phyloP scores from a whole-genome alignment of 37 sponge, comb jelly and placozoan species.

The Mnemiopsis leidyi region DNA sequence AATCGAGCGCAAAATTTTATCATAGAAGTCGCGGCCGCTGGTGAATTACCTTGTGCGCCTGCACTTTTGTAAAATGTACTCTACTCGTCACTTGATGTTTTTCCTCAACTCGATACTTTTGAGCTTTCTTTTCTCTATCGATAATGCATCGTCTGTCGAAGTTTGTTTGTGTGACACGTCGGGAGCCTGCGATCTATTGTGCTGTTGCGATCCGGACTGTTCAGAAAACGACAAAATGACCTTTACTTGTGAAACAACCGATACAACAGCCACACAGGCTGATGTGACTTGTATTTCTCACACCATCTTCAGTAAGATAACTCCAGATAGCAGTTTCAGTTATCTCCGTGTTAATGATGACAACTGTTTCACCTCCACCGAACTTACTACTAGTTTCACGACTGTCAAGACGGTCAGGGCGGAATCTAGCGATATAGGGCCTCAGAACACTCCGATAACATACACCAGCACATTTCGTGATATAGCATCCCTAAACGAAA shows the following conservation, averaged over 20 bases:
- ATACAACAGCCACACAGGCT: background rate
- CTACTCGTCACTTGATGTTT: too few species aligned
- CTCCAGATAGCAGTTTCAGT: background rate
- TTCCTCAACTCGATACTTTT: too few species aligned
- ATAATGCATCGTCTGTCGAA: too few species aligned
- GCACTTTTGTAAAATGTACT: too few species aligned
- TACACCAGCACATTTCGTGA: background rate
- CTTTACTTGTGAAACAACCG: background rate
- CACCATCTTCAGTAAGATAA: background rate
- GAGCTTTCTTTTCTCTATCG: too few species aligned
- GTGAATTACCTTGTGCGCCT: too few species aligned
- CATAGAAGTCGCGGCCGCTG: too few species aligned
- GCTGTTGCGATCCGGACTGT: slow-evolving; percentile 44
- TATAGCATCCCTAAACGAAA: background rate
- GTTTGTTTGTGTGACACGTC: background rate
- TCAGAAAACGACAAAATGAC: background rate
- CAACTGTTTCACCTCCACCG: background rate
- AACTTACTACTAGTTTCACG: background rate
- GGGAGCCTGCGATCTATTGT: background rate
- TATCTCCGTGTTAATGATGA: too few species aligned
- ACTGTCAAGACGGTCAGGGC: background rate
- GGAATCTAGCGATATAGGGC: background rate
- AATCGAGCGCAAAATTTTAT: too few species aligned
- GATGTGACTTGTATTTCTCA: background rate
- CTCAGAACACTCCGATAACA: background rate